These are phyloP conservation scores for Eubucco bourcierii DNA, from an alignment of 2,113 vertebrate genomes.

Conservation along the genomic window DNA sequence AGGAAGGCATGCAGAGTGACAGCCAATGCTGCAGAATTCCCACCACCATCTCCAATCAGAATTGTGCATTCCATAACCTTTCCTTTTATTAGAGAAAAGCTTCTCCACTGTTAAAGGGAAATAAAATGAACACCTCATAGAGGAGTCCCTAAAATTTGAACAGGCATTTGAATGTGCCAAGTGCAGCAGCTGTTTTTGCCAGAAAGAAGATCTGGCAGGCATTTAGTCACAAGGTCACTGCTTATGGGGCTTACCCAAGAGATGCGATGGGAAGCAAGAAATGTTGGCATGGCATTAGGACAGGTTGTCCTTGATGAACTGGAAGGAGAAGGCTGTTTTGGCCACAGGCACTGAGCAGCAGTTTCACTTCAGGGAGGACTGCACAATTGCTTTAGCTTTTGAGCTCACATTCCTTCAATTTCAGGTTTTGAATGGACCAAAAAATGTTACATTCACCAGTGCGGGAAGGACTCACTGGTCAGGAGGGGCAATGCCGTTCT, in stretches of 20 bases:
- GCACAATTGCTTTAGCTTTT: not conserved
- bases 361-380: not conserved
- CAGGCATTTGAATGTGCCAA: slow-evolving; percentile 50
- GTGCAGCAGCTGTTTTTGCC: slow-evolving; percentile 70
- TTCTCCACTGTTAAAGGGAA: slow-evolving; percentile 47
- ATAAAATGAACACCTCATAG: slow-evolving; percentile 59
- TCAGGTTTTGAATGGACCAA: not conserved
- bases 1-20: slow-evolving; percentile 34
- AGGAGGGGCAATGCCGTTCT: too few species aligned
- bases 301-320: slow-evolving; percentile 70
- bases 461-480: not conserved
- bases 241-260: slow-evolving; percentile 66
- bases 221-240: slow-evolving; percentile 67
- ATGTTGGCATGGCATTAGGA: slow-evolving; percentile 42
- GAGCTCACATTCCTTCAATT: not conserved
- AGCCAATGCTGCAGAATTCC: slow-evolving; percentile 24
- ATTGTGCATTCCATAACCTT: slow-evolving; percentile 29
- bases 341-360: slow-evolving; percentile 47
- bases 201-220: slow-evolving; percentile 69
- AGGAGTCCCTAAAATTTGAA: slow-evolving; percentile 66
- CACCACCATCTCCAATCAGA: not conserved
- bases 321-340: slow-evolving; percentile 69
- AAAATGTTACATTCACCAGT: not conserved
- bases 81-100: slow-evolving; percentile 35
- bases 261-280: slow-evolving; percentile 48